Base-by-base conservation (phyloP, 2,113 vertebrate species). In the Vulpes vulpes region DNA sequence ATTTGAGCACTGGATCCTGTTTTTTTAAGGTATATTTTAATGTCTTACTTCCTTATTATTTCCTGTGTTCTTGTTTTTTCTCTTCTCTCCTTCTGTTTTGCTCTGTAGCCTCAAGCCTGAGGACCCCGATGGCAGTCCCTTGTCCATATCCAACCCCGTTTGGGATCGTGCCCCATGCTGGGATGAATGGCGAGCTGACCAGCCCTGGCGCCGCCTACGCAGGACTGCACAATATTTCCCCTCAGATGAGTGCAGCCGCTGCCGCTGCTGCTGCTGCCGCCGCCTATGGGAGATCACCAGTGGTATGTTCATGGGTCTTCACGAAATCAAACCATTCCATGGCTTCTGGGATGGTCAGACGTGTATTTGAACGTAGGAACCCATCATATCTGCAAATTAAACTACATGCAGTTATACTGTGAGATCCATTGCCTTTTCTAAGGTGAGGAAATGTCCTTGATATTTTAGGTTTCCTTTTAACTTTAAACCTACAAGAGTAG, bases 91-190 rank as follows among this genome's bases (percentile, higher is more conserved):
- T 92, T 62, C 32, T 25, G 1, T 35, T 71, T 88, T 85, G 35
- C 9, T 87, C 19, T 87, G 20, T 57, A 99, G 99, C 98, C 95
- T 99, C 99, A 62, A 99, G 99, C 95, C 97, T 99, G 59, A 98
- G 99, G 96, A 99, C 99, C 22, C 99, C 99, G 0, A 99, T 99
- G 99, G 99, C 99, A 67, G 99, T 99, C 38, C 99, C 99, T 0
- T 99, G 99, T 97, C 99, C 99, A 89, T 99, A 99, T n/a, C 99
- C 99, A 92, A 97, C 99, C 84, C 99, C 99, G 0, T 99, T 99
- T 98, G 99, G 99, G 19, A 99, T 99, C 0, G 99, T 99, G 65
- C 99, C 99, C 32, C 99, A 99, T 83, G 98, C 99, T 86, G 99
- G 99, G 43, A 99, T 99, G 99, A 99, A 99, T 0, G 99, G 99